A percentile compares a stretch with the other conserved stretches of the same genome.
These are phyloP conservation scores for Leucophenga varia DNA, from an alignment of 1,140 invertebrate genomes.

Conservation along the genomic window DNA sequence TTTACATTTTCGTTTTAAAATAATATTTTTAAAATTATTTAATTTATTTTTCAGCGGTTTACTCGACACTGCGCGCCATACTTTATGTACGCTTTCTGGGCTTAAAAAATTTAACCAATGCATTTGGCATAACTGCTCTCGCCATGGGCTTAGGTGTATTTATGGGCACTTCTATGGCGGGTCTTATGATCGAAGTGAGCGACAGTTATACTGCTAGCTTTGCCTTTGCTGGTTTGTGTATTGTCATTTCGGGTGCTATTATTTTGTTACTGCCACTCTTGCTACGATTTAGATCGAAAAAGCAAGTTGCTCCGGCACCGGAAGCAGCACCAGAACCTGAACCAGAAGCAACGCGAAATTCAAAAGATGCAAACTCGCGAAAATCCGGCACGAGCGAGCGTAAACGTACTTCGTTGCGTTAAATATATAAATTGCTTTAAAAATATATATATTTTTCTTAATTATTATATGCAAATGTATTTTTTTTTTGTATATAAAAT, in stretches of 20 bases:
- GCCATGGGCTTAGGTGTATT: constrained; percentile 46
- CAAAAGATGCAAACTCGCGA: too few relatives aligned
- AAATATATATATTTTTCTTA: too few relatives aligned
- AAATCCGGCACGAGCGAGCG: too few relatives aligned
- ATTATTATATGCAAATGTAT: too few relatives aligned
- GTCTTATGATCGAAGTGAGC: constrained; percentile 20
- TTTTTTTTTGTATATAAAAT: not conserved
- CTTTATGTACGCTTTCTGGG: constrained; percentile 46
- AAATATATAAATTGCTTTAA: too few relatives aligned
- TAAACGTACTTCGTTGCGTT: too few relatives aligned
- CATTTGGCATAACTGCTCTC: constrained; percentile 42
- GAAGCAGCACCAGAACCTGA: too few relatives aligned
- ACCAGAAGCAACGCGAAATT: too few relatives aligned
- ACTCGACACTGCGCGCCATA: constrained; percentile 34
- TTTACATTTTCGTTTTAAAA: constrained; percentile 7
- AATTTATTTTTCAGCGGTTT: constrained; percentile 29
- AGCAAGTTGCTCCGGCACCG: constrained; percentile 10
- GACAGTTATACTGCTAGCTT: constrained; percentile 24
- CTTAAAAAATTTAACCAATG: constrained; percentile 43
- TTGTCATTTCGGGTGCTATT: constrained; percentile 27
- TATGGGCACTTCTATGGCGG: constrained; percentile 35
- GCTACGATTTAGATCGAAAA: not conserved
- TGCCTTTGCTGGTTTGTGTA: constrained; percentile 35
- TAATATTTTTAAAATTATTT: not conserved
- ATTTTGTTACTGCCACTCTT: constrained; percentile 26